Evolutionary conservation across 2,113 vertebrate genomes (phyloP).

Genomic region (Callospermophilus lateralis): DNA sequence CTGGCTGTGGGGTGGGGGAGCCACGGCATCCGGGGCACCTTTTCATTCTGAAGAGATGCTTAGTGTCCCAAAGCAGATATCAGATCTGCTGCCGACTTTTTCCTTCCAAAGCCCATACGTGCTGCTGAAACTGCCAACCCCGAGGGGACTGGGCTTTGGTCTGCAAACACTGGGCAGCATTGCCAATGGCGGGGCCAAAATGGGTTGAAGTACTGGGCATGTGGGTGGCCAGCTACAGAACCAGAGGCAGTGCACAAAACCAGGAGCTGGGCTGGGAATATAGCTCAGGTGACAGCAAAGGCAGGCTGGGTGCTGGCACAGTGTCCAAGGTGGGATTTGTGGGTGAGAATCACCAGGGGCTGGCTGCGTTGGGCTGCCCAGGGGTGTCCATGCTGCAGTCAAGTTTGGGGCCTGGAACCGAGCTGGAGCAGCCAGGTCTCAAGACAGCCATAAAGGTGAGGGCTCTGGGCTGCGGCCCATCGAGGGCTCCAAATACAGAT

Average conservation of each 20-base stretch:
- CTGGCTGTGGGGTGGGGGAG: no score
- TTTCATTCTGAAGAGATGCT: slow-evolving; percentile 82
- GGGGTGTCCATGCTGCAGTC: slow-evolving; percentile 63
- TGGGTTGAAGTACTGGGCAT: slow-evolving; percentile 16
- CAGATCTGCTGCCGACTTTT: rapidly evolving
- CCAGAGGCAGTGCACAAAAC: slow-evolving; percentile 70
- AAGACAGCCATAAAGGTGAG: slow-evolving; percentile 83
- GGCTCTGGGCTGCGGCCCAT: neutral
- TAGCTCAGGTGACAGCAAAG: neutral
- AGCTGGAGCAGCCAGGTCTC: slow-evolving; percentile 47
- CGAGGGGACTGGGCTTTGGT: slow-evolving; percentile 80
- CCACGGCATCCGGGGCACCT: neutral
- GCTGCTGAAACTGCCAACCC: slow-evolving; percentile 77
- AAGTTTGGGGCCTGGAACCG: rapidly evolving
- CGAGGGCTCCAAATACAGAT: slow-evolving; percentile 16
- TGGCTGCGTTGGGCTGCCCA: slow-evolving; percentile 83
- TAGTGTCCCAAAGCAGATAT: slow-evolving; percentile 56
- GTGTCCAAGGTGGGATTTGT: slow-evolving; percentile 69
- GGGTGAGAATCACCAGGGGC: slow-evolving; percentile 78
- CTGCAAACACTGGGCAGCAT: neutral
- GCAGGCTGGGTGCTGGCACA: slow-evolving; percentile 44
- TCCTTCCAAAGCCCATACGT: neutral
- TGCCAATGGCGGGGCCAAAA: neutral
- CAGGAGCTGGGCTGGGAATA: slow-evolving; percentile 55
- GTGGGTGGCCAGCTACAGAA: slow-evolving; percentile 83